Evolutionary conservation across 2,113 vertebrate species (phyloP).

Genomic region (Leptosomus discolor): DNA sequence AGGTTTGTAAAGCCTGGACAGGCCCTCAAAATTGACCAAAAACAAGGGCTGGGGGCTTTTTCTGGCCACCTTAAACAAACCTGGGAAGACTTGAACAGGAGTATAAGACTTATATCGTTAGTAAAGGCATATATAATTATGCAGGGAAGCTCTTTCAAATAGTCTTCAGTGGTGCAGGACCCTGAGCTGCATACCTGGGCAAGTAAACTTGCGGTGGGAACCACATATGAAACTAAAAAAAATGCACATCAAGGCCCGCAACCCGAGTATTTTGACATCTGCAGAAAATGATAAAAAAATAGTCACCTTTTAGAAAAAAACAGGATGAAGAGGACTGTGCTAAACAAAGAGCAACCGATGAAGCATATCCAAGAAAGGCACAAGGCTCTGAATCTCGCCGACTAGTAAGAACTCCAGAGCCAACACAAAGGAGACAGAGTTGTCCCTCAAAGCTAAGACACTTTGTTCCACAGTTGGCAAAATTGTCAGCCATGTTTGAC

Average conservation of each 20-base stretch:
- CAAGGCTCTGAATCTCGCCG: not conserved
- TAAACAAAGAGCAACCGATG: not conserved
- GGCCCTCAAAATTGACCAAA: not conserved
- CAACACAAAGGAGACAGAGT: rapidly evolving
- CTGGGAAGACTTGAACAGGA: not conserved
- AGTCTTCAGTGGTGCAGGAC: not conserved
- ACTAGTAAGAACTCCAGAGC: not conserved
- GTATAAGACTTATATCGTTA: rapidly evolving
- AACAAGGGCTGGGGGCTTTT: not conserved
- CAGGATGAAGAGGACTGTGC: not conserved
- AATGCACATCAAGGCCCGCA: not conserved
- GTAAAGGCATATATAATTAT: not conserved
- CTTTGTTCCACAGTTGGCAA: not conserved
- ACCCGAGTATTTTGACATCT: not conserved
- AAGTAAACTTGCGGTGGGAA: not conserved
- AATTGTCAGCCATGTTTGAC: not conserved
- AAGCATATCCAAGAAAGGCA: not conserved
- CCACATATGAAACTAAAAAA: not conserved
- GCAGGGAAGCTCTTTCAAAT: not conserved
- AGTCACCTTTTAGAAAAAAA: not conserved
- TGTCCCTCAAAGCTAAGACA: not conserved
- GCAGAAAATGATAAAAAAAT: not conserved
- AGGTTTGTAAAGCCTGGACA: not conserved
- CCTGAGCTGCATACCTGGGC: not conserved
- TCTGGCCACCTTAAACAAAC: not conserved